Evolutionary conservation across 2,797 vertebrate genomes (phyloP).

Genomic region (Pogoniulus pusillus): DNA sequence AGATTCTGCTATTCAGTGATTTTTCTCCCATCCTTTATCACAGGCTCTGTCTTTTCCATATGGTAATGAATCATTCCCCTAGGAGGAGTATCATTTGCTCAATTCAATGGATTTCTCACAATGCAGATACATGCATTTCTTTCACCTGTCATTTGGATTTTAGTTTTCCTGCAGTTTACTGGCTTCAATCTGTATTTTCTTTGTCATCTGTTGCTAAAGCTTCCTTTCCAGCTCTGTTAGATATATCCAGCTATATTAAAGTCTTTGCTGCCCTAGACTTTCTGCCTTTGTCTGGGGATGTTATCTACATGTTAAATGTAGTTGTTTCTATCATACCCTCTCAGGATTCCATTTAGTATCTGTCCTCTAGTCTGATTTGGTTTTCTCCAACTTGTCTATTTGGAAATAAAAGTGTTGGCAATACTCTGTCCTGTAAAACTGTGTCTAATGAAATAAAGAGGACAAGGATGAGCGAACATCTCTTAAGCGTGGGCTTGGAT

Average conservation of each 20-base stretch:
- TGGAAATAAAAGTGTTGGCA: slow-evolving; percentile 26
- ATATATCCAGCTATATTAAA: neutral
- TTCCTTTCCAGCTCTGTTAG: slow-evolving; percentile 6
- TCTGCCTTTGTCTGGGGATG: neutral
- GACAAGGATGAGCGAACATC: neutral
- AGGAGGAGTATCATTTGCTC: slow-evolving; percentile 48
- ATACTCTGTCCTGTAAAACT: neutral
- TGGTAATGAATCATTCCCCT: slow-evolving; percentile 60
- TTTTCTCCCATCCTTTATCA: slow-evolving; percentile 25
- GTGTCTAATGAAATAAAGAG: slow-evolving; percentile 1
- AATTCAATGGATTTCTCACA: slow-evolving; percentile 45
- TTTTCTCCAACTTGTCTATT: slow-evolving; percentile 34
- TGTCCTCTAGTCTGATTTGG: slow-evolving; percentile 3
- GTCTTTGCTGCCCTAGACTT: neutral
- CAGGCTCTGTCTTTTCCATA: slow-evolving; percentile 38
- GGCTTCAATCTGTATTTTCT: slow-evolving; percentile 17
- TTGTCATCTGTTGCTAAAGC: slow-evolving; percentile 14
- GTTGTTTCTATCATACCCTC: neutral
- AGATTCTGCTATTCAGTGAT: slow-evolving; percentile 43
- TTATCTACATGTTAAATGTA: neutral
- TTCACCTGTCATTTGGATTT: slow-evolving; percentile 56
- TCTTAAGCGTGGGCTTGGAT: neutral
- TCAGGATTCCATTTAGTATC: neutral
- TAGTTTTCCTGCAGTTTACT: slow-evolving; percentile 47
- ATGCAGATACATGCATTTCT: slow-evolving; percentile 45